Conservation (phyloP, 2,888 invertebrate genomes). For the Tenthredo notha region DNA sequence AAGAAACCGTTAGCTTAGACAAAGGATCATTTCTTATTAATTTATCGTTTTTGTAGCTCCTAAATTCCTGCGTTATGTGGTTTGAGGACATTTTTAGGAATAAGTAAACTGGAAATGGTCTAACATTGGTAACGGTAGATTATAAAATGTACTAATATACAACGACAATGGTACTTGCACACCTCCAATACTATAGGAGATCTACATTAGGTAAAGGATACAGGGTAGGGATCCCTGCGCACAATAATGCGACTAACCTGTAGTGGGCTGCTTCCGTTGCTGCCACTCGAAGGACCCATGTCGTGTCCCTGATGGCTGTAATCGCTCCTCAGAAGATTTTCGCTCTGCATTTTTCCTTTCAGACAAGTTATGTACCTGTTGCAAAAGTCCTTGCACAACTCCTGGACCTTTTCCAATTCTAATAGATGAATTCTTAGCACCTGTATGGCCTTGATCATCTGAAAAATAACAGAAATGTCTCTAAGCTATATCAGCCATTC, state of each 20-base stretch:
- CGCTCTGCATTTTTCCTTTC: constrained; percentile 94
- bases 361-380: constrained; percentile 94
- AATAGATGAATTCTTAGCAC: constrained; percentile 94
- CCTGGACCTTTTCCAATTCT: constrained; percentile 96
- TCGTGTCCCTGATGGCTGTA: constrained; percentile 82
- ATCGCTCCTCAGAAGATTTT: constrained; percentile 90
- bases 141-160: not conserved
- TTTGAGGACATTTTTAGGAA: not conserved
- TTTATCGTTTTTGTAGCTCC: not conserved
- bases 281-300: constrained; percentile 75
- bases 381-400: constrained; percentile 96
- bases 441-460: constrained; percentile 94
- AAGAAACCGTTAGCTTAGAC: not conserved
- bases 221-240: constrained; percentile 65
- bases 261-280: constrained; percentile 77
- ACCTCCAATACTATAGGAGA: constrained; percentile 73
- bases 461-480: constrained; percentile 57
- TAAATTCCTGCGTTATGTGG: not conserved
- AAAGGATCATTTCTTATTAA: not conserved
- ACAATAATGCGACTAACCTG: constrained; percentile 74
- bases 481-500: constrained; percentile 37
- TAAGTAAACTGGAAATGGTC: not conserved
- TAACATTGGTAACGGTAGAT: not conserved
- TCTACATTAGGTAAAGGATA: constrained; percentile 73
- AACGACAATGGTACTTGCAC: constrained; percentile 65